Conservation (phyloP, 1,140 invertebrate species). For the Telenomus remus region DNA sequence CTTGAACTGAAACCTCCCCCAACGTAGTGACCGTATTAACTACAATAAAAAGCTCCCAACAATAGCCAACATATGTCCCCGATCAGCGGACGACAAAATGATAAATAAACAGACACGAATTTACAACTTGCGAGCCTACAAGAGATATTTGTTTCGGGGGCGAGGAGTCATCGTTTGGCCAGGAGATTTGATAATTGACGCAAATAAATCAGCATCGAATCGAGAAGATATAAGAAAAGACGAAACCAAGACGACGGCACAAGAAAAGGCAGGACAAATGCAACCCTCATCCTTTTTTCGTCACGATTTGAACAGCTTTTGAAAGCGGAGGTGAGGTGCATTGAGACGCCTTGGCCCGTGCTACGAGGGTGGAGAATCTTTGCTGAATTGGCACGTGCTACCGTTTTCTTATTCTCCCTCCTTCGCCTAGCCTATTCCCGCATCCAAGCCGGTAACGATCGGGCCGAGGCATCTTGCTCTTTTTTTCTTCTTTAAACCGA, state of each 20-base stretch:
- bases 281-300: slow-evolving; percentile 57
- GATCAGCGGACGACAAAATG: slow-evolving; percentile 10
- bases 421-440: slow-evolving; percentile 19
- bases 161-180: slow-evolving; percentile 4
- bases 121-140: slow-evolving; percentile 25
- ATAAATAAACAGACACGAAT: slow-evolving; percentile 40
- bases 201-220: slow-evolving; percentile 50
- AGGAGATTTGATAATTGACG: slow-evolving; percentile 46
- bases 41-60: slow-evolving; percentile 5
- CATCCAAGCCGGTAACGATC: slow-evolving; percentile 50
- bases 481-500: slow-evolving; percentile 51
- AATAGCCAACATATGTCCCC: slow-evolving; percentile 19
- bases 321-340: slow-evolving; percentile 60
- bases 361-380: slow-evolving; percentile 69
- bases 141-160: slow-evolving; percentile 39
- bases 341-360: slow-evolving; percentile 65
- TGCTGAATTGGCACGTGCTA: slow-evolving; percentile 70
- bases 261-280: slow-evolving; percentile 54
- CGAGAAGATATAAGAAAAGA: slow-evolving; percentile 48
- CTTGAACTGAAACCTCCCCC: too few species aligned
- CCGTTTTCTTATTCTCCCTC: slow-evolving; percentile 50
- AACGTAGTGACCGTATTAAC: slow-evolving; percentile 1
- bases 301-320: slow-evolving; percentile 66
- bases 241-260: slow-evolving; percentile 24
- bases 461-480: slow-evolving; percentile 41